Base-by-base conservation (phyloP, 2,113 vertebrate genomes). In the Clinocottus analis region DNA sequence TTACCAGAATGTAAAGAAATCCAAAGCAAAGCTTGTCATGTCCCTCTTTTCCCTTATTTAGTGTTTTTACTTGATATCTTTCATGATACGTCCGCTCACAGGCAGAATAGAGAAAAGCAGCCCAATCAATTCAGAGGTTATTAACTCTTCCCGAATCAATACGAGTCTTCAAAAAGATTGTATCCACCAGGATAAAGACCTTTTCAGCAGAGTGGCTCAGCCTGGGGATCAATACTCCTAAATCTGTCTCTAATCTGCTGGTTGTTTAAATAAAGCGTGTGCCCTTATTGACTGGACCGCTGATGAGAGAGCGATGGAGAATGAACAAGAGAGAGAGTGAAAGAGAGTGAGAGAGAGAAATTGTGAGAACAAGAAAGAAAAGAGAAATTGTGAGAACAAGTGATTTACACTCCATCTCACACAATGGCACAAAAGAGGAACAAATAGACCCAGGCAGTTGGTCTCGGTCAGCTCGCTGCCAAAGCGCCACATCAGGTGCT, bases 161-260 rank as follows among this genome's bases (percentile, higher is more conserved):
- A 77, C 39, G 27, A 65, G 79, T 68, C 77, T 49, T 81, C 21
- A 5, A 53, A 67, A 59, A 79, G 64, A 73, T n/a, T 21, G 13
- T 63, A 51, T 72, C 47, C 17, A 73, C 31, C 2, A 25, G 77
- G 60, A 80, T 83, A 84, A 82, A 77, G 61, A 70, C 37, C 2
- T 63, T 84, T 66, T 77, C 49, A 43, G 56, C 51, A 51, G 17
- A 56, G 71, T 3, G 70, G 80, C 84, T 87, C 61, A 85, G 72
- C 68, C 31, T 0, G 0, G 14, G 58, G 69, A 70, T 80, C 58
- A 73, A 80, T 83, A 84, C 53, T 74, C 51, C 56, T 79, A 85
- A 87, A 90, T 53, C 77, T 59, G 63, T 16, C 55, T 68, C 80
- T 86, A 71, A 84, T 80, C 80, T 66, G 56, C 13, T n/a, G 83